phyloP scores from a whole-genome alignment of 2,888 invertebrate species.

The Nymphalis urticae region DNA sequence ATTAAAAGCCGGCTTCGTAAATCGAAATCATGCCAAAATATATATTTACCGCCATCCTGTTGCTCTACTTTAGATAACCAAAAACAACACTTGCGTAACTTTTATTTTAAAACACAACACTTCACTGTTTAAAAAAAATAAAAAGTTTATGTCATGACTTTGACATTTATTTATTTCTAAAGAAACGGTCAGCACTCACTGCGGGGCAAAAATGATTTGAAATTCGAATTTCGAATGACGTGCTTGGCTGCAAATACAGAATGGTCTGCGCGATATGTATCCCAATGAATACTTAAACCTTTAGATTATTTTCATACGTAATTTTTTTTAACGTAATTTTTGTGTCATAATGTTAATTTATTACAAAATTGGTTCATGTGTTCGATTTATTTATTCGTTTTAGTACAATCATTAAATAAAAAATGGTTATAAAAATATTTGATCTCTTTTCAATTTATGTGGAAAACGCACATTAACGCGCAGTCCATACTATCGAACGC shows the following conservation, averaged over 20 bases:
- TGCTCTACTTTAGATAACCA: slow-evolving; percentile 27
- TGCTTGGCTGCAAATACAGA: slow-evolving; percentile 36
- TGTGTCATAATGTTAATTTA: too few relatives aligned
- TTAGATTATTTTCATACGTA: too few relatives aligned
- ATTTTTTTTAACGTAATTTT: too few relatives aligned
- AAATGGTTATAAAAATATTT: too few relatives aligned
- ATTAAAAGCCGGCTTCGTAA: slow-evolving; percentile 29
- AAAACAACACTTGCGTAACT: slow-evolving; percentile 30
- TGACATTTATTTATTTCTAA: background rate
- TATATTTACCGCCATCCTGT: slow-evolving; percentile 50
- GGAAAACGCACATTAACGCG: background rate
- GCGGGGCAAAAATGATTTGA: slow-evolving; percentile 41
- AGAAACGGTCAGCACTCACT: slow-evolving; percentile 22
- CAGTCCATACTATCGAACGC: slow-evolving; percentile 9
- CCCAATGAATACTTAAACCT: background rate
- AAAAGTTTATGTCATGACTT: slow-evolving; percentile 25
- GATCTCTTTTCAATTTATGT: background rate
- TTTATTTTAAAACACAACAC: slow-evolving; percentile 28
- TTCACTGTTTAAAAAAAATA: slow-evolving; percentile 21
- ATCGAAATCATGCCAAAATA: slow-evolving; percentile 30
- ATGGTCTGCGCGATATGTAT: slow-evolving; percentile 9
- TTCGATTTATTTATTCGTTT: too few relatives aligned
- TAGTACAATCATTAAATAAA: too few relatives aligned
- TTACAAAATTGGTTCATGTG: too few relatives aligned
- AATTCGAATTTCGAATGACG: slow-evolving; percentile 50